Evolutionary conservation across 2,113 vertebrate genomes (phyloP), one percentile per base, ranked within the genome.

Genomic region (Seriola rivoliana): DNA sequence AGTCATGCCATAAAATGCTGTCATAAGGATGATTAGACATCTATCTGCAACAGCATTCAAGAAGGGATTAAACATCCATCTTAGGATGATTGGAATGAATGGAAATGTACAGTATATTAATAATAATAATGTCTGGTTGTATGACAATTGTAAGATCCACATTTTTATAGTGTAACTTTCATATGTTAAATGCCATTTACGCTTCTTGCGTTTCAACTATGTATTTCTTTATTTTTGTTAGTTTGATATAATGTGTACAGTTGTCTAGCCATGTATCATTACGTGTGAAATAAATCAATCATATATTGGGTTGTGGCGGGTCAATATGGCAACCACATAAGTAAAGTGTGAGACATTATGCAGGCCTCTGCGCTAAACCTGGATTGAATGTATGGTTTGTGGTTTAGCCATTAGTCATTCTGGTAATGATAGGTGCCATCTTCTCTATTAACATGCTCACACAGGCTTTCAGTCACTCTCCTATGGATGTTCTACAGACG

Each of bases 221-320:
- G 92, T 93, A 93, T 91, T 93, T 88, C 92, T 94, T 94, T 94
- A 93, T 94, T 95, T 93, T 92, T 93, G 91, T 95, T 94, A 94
- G 93, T 94, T 94, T 94, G 94, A 94, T 94, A 94, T 94, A 94
- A 92, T 92, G 94, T 94, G 94, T 94, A 93, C 92, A 94, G 93
- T 94, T 94, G 94, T 94, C 94, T 93, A 94, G 94, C 94, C 94
- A 94, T 94, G 94, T 94, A 94, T 93, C 94, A 94, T 93, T 94
- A 92, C 81, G 91, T 94, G 93, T 94, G 91, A 94, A 94, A 94
- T 94, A 94, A 94, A 94, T 92, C 92, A 90, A 92, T 94, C 94
- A 93, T 94, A 93, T 94, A 93, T 92, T 93, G 92, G 89, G 85
- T 90, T 85, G 91, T 92, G 88, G 81, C 78, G 71, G 88, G 88